These are phyloP conservation scores for Sebastes vulpes DNA, from an alignment of 2,797 vertebrate species.

Conservation along the genomic window DNA sequence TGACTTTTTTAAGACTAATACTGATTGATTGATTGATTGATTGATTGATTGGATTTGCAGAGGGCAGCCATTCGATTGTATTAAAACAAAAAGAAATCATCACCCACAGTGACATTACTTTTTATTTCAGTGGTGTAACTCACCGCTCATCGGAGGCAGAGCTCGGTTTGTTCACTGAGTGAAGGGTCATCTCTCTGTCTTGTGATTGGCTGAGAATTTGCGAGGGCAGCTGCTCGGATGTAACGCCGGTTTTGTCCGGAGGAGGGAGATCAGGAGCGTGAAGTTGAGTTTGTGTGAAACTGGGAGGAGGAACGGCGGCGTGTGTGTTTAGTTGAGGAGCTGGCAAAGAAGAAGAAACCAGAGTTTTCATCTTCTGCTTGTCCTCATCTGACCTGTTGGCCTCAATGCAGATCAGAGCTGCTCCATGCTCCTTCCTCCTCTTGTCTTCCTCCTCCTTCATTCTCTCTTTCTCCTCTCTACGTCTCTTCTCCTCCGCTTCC, in stretches of 20 bases:
- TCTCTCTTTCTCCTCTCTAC: conserved; percentile 5
- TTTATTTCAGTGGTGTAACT: conserved; percentile 48
- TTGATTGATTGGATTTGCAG: conserved; percentile 3
- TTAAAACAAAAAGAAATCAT: background rate
- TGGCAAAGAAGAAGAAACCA: background rate
- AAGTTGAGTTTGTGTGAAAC: background rate
- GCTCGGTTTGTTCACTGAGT: conserved; percentile 8
- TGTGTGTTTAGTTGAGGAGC: background rate
- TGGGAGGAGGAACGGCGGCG: background rate
- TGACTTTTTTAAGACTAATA: background rate
- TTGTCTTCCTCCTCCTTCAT: conserved; percentile 14
- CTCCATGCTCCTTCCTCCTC: background rate
- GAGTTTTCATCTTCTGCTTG: conserved; percentile 75
- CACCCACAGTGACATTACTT: background rate
- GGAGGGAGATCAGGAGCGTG: conserved; percentile 37
- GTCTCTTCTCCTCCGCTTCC: background rate
- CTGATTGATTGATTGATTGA: background rate
- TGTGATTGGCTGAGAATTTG: conserved; percentile 30
- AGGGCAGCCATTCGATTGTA: background rate
- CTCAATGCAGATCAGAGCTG: conserved; percentile 10
- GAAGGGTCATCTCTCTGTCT: conserved; percentile 13
- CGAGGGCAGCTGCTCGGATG: background rate
- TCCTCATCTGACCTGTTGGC: conserved; percentile 81
- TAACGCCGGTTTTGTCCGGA: background rate
- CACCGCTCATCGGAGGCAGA: conserved; percentile 60